Evolutionary conservation across 37 sponge, comb jelly and placozoan genomes (phyloP), one percentile per base, ranked within the genome.

Genomic region (Theonella swinhoei): DNA sequence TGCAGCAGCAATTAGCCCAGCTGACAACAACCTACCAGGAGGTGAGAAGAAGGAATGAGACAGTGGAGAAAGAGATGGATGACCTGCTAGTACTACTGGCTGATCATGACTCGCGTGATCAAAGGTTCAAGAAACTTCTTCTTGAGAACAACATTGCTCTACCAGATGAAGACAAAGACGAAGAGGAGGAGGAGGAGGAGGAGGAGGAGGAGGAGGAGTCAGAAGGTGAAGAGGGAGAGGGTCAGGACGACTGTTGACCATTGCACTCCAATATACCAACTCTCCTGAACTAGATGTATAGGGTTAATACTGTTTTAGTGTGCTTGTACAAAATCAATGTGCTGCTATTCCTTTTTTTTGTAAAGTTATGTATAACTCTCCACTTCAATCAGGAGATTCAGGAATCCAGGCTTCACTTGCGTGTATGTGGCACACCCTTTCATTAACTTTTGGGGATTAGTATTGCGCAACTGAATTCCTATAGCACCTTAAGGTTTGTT

Each of bases 1-100:
- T 87, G 31, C 43, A 75, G 70, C 64, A 47, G 39, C 54, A 87
- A 19, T 22, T 80, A 5, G 40, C 61, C 0, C 17, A 47, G 70
- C 69, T 85, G 41, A 29, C 59, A 2, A 43, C 42, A 29, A 34
- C 25, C 22, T 69, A 29, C 23, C 4, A 64, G 29, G 84, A 87
- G 42, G 19, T 87, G 39, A 20, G 77, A 73, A 64, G 35, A 25
- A 89, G 80, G 58, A 66, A 81, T 25, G 76, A 83, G 38, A 78
- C 42, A 19, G 43, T 91, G 65, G 88, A 94, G 62, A 76, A 89
- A 42, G 95, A 97, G 42, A 90, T 86, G 80, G 95, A 97, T n/a
- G 97, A 97, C 30, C 81, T 97, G 31, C 81, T 94, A 26, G 88
- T 94, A 11, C 82, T 97, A 26, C 70, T 97, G 26, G 88, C 95